Conservation (phyloP, 2,113 vertebrate species). For the Eudyptes chrysolophus region DNA sequence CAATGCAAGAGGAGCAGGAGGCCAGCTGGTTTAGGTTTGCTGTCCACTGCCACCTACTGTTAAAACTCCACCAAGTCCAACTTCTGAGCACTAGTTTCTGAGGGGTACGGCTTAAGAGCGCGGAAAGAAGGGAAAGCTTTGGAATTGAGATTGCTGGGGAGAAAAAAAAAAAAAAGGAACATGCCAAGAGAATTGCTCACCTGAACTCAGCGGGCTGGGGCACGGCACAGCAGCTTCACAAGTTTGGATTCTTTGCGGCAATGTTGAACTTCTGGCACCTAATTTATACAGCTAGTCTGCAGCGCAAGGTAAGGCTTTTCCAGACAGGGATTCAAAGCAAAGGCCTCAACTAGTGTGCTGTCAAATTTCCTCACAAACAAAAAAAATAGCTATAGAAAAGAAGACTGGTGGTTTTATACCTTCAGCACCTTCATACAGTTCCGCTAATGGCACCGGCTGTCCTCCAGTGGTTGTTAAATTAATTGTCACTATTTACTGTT, state of each 20-base stretch:
- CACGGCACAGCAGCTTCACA: neutral
- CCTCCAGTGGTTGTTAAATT: neutral
- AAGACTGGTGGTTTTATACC: neutral
- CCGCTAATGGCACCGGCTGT: neutral
- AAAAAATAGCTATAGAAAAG: neutral
- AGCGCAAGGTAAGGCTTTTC: neutral
- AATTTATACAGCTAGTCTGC: neutral
- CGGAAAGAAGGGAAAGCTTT: neutral
- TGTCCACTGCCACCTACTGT: conserved; percentile 49
- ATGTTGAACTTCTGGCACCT: neutral
- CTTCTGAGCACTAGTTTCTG: neutral
- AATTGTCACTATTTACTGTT: neutral
- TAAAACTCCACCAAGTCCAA: neutral
- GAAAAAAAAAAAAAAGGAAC: neutral
- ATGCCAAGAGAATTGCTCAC: neutral
- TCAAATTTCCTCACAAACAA: neutral
- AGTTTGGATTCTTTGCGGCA: neutral
- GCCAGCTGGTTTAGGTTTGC: neutral
- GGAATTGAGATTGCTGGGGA: neutral
- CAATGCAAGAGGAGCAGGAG: neutral
- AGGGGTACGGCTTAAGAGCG: accelerated
- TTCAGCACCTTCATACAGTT: neutral
- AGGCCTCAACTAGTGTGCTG: neutral
- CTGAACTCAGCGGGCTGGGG: neutral
- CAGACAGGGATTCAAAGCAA: neutral